Evolutionary conservation across 2,113 vertebrate species (phyloP), one percentile per base, ranked within the genome.

Genomic region (Melierax canorus): DNA sequence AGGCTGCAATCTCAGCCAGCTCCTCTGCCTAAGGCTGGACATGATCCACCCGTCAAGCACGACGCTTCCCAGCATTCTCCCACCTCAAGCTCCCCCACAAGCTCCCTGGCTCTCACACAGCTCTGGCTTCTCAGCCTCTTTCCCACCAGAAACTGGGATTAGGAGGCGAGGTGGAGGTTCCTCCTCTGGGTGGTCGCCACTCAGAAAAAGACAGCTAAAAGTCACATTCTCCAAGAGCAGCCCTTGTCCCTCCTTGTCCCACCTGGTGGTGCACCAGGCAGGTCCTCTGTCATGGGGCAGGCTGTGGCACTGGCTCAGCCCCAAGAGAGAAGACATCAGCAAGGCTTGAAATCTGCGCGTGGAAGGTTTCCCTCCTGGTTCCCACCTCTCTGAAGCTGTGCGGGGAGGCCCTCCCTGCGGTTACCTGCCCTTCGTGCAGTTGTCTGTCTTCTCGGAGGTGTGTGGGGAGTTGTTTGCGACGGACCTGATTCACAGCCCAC

Each of bases 121-220:
- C 67, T 83, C 63, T 83, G 36, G 7, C 86, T 90, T 88, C 69
- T 90, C 51, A 88, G 23, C 39, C 50, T 68, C 38, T 50, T 90
- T 96, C 67, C 68, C 68, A 84, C 56, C 46, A 86, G 68, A 92
- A 94, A 58, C 19, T 58, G n/a, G 32, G 72, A 66, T 66, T 53
- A 43, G 45, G 50, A 83, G 43, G 23, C 0, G 0, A 81, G 27
- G 56, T 60, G 48, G 58, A 76, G 30, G 55, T 41, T 79, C 15
- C 9, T 88, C 11, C 50, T 76, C 53, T 90, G 71, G 34, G 12
- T 83, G 74, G 45, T 63, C 0, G 0, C n/a, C 46, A 32, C 32
- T 67, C 26, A 82, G n/a, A 67, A 81, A 43, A 71, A 86, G 36
- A 13, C 1, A 0, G 34, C 26, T 76, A 45, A 22, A 78, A 53